phyloP scores from a whole-genome alignment of 1,140 invertebrate species.

The Zelostemma sp. region DNA sequence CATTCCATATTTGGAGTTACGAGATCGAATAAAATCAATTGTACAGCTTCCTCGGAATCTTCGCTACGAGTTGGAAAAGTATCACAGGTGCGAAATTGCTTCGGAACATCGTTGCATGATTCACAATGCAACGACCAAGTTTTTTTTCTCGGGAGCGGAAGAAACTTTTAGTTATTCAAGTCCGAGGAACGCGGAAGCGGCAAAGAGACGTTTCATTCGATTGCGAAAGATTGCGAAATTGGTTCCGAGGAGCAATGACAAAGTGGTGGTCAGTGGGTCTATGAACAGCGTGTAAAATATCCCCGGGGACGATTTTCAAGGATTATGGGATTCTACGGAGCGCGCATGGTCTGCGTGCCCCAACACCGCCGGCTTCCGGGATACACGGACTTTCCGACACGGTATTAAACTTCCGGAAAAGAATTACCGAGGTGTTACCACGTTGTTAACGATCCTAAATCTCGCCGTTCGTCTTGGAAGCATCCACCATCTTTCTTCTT shows the following conservation, averaged over 20 bases:
- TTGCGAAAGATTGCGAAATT: conserved; percentile 7
- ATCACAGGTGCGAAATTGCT: conserved; percentile 24
- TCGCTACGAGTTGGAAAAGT: not conserved
- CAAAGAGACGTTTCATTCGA: no score
- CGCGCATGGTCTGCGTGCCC: conserved; percentile 52
- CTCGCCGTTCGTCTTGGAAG: conserved; percentile 47
- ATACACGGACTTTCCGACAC: conserved; percentile 52
- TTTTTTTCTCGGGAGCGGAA: no score
- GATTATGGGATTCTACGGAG: conserved; percentile 57
- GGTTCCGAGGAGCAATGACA: conserved; percentile 36
- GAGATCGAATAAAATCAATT: conserved; percentile 44
- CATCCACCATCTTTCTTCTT: conserved; percentile 38
- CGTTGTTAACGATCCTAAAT: conserved; percentile 53
- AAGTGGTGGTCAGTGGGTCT: conserved; percentile 42
- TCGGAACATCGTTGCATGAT: conserved; percentile 8
- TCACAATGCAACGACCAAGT: no score
- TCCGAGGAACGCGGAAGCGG: no score
- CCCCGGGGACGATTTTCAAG: conserved; percentile 56
- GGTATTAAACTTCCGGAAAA: conserved; percentile 61
- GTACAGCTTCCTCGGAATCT: conserved; percentile 22
- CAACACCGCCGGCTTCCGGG: conserved; percentile 44
- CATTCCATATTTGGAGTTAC: conserved; percentile 33
- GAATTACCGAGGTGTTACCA: conserved; percentile 53
- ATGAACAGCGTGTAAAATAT: conserved; percentile 57
- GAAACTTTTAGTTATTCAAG: no score